These are phyloP conservation scores for Drosophila triauraria DNA, from an alignment of 1,140 invertebrate species.

Conservation along the genomic window DNA sequence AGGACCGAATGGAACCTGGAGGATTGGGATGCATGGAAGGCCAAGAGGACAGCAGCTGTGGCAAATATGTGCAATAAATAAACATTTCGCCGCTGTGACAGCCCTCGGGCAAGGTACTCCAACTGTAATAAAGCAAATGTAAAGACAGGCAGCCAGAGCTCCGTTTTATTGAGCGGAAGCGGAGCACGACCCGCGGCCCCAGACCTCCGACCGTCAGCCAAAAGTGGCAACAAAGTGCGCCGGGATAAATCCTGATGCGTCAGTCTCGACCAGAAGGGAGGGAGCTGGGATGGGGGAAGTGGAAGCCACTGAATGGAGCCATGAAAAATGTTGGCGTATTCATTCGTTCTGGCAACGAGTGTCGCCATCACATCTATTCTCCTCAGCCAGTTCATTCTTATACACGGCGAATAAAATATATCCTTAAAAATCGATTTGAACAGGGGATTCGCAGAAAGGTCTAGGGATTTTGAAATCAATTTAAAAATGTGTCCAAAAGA, in stretches of 20 bases:
- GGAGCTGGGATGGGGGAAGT: conserved; percentile 9
- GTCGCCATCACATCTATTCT: conserved; percentile 43
- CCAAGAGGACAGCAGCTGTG: conserved; percentile 23
- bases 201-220: conserved; percentile 8
- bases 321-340: conserved; percentile 76
- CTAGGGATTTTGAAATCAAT: background rate
- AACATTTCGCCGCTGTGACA: conserved; percentile 72
- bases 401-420: conserved; percentile 7
- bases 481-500: background rate
- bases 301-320: conserved; percentile 62
- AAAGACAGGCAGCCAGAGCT: conserved; percentile 62
- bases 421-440: background rate
- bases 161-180: conserved; percentile 73
- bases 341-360: conserved; percentile 50
- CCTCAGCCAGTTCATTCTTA: background rate
- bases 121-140: conserved; percentile 78
- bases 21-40: conserved; percentile 4
- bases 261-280: conserved; percentile 19
- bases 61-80: conserved; percentile 74
- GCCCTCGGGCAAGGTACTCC: conserved; percentile 61
- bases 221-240: conserved; percentile 49
- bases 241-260: conserved; percentile 75
- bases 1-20: background rate
- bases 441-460: too few relatives aligned
- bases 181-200: conserved; percentile 39